Conservation (phyloP, 2,113 vertebrate genomes). For the Semicossyphus pulcher region DNA sequence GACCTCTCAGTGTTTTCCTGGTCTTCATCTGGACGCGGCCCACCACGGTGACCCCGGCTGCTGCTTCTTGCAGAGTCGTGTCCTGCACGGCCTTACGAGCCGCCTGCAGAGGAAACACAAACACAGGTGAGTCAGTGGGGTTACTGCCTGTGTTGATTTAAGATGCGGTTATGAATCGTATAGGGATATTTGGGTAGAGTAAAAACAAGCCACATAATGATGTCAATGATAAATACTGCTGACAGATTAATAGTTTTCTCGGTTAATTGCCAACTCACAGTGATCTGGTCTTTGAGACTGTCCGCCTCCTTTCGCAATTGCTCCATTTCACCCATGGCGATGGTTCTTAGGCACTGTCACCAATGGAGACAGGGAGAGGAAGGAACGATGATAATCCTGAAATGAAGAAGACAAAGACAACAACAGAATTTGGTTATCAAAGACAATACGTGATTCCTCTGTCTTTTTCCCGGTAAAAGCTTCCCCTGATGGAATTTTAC, state of each 20-base stretch:
- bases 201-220: neutral
- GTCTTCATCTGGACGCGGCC: slow-evolving; percentile 93
- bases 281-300: slow-evolving; percentile 95
- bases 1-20: slow-evolving; percentile 92
- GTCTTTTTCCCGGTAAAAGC: neutral
- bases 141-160: neutral
- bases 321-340: slow-evolving; percentile 95
- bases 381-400: slow-evolving; percentile 60
- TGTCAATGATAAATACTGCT: neutral
- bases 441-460: neutral
- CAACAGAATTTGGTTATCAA: neutral
- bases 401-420: slow-evolving; percentile 11
- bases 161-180: slow-evolving; percentile 1
- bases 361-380: slow-evolving; percentile 58
- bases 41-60: slow-evolving; percentile 83
- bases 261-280: slow-evolving; percentile 80
- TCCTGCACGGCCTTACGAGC: slow-evolving; percentile 93
- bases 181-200: neutral
- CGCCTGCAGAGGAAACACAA: slow-evolving; percentile 80
- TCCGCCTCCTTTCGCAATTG: slow-evolving; percentile 95
- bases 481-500: neutral
- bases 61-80: slow-evolving; percentile 88
- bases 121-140: slow-evolving; percentile 1
- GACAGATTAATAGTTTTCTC: neutral
- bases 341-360: slow-evolving; percentile 69